phyloP scores from a whole-genome alignment of 2,113 vertebrate genomes.

The Phylloscopus whistleri region DNA sequence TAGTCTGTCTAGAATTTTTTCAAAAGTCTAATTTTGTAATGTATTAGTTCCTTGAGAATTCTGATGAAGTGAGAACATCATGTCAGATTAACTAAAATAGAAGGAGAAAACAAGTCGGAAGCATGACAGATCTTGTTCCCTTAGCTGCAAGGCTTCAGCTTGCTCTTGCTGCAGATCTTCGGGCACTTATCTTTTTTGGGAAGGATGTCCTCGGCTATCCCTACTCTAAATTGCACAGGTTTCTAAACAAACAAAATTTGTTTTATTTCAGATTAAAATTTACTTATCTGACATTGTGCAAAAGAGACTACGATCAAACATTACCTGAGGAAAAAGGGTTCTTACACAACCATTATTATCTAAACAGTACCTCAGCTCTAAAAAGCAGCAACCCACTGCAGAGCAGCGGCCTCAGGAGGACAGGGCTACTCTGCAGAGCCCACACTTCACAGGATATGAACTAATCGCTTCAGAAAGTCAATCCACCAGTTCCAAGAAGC shows the following conservation, averaged over 20 bases:
- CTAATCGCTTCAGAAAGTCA: not conserved
- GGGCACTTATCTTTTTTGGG: not conserved
- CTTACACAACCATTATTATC: not conserved
- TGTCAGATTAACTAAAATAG: not conserved
- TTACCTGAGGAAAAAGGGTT: not conserved
- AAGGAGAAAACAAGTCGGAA: not conserved
- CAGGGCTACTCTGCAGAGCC: no score
- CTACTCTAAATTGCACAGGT: not conserved
- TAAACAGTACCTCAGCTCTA: not conserved
- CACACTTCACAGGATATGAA: not conserved
- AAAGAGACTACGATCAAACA: not conserved
- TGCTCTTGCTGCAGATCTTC: not conserved
- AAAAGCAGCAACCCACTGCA: not conserved
- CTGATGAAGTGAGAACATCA: not conserved
- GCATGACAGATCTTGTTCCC: not conserved
- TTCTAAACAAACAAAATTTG: not conserved
- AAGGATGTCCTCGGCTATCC: not conserved
- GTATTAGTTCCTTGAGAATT: not conserved
- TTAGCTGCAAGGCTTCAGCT: not conserved
- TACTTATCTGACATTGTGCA: not conserved
- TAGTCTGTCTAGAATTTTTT: not conserved
- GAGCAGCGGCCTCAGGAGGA: not conserved
- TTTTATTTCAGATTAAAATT: not conserved
- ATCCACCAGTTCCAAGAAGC: rapidly evolving
- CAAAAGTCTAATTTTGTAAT: not conserved